Conservation (phyloP, 2,888 invertebrate species). For the Oscheius sp. region DNA sequence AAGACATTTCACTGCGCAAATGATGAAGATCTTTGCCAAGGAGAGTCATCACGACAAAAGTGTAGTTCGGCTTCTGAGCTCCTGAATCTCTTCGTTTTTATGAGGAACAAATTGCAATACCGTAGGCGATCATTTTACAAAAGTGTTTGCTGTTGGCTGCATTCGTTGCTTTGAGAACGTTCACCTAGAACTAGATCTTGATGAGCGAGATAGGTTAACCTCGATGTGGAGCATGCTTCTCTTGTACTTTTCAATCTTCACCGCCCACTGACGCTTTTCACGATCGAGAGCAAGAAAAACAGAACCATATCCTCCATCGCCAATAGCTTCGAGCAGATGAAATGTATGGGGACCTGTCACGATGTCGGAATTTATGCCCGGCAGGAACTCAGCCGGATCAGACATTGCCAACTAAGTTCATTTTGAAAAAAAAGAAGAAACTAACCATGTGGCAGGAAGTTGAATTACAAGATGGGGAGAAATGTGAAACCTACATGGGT, state of each 20-base stretch:
- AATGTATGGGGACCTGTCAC: conserved; percentile 8
- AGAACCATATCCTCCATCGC: conserved; percentile 22
- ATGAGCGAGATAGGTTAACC: conserved; percentile 51
- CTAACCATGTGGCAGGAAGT: too few relatives aligned
- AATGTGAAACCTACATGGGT: too few relatives aligned
- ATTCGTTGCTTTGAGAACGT: conserved; percentile 53
- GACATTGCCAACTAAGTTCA: not conserved
- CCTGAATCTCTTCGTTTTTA: too few relatives aligned
- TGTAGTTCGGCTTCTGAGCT: conserved; percentile 20
- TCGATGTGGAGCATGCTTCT: conserved; percentile 61
- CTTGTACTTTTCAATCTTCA: conserved; percentile 61
- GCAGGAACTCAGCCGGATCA: conserved; percentile 6
- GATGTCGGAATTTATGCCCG: conserved; percentile 11
- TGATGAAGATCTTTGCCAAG: conserved; percentile 59
- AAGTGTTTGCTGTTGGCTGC: conserved; percentile 51
- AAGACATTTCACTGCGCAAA: conserved; percentile 51
- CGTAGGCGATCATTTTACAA: conserved; percentile 40
- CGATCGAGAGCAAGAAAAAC: conserved; percentile 21
- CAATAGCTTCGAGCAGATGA: conserved; percentile 19
- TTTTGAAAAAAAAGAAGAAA: too few relatives aligned
- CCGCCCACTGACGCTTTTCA: conserved; percentile 37
- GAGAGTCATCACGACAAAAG: conserved; percentile 57
- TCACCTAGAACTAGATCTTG: conserved; percentile 43
- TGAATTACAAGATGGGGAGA: too few relatives aligned
- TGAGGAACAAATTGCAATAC: too few relatives aligned